Evolutionary conservation across 2,113 vertebrate species (phyloP).

Genomic region (Apteryx mantelli): DNA sequence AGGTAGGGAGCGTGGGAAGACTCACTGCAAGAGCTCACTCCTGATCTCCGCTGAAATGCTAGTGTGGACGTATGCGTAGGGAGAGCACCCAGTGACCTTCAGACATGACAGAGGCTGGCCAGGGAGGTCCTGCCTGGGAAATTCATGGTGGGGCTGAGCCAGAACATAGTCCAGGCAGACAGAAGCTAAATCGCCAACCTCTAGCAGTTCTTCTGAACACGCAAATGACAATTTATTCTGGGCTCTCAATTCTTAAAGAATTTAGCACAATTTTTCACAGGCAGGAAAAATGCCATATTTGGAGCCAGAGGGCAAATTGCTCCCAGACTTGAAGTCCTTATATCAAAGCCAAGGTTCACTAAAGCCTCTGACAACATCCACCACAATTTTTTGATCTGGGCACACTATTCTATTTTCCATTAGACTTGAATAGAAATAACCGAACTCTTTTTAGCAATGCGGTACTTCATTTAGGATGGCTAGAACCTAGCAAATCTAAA

Average conservation of each 20-base stretch:
- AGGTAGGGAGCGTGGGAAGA: not conserved
- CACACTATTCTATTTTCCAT: not conserved
- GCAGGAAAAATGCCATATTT: not conserved
- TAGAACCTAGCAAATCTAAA: not conserved
- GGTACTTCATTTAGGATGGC: not conserved
- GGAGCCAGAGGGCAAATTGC: not conserved
- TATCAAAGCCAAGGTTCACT: not conserved
- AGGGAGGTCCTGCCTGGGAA: not conserved
- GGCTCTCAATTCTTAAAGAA: not conserved
- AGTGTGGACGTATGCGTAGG: fast-evolving
- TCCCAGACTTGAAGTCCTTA: fast-evolving
- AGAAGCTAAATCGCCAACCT: not conserved
- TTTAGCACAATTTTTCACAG: not conserved
- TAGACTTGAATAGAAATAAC: not conserved
- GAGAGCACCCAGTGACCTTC: not conserved
- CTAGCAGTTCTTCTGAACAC: not conserved
- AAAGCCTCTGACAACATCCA: not conserved
- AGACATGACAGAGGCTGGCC: not conserved
- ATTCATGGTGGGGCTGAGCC: not conserved
- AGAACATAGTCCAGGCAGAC: not conserved
- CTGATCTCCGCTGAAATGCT: not conserved
- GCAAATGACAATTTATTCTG: no score
- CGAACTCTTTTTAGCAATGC: not conserved
- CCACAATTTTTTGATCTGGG: not conserved
- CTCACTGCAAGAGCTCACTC: not conserved